Conservation (phyloP, 92 coral and sea anemone genomes). For the Ricordea florida region DNA sequence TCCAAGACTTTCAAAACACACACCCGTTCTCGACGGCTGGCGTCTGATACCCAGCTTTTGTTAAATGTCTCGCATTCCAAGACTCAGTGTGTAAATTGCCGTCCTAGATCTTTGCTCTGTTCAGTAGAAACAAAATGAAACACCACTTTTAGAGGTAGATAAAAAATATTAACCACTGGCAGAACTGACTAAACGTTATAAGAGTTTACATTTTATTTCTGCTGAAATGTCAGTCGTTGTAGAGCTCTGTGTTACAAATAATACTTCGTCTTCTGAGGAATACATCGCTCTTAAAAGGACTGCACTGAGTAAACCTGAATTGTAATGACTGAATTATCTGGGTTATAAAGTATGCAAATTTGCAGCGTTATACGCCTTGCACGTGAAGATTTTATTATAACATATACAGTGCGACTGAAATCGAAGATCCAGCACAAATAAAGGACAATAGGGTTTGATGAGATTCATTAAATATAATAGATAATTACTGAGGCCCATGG, state of each 20-base stretch:
- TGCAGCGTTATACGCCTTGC: too few species aligned
- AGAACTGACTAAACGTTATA: not conserved
- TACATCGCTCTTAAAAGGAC: not conserved
- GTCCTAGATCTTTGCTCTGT: not conserved
- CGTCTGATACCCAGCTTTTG: slow-evolving; percentile 32
- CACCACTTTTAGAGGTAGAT: not conserved
- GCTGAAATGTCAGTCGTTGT: not conserved
- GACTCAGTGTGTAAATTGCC: not conserved
- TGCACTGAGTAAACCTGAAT: not conserved
- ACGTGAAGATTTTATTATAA: too few species aligned
- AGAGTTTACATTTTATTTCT: not conserved
- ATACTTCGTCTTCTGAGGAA: too few species aligned
- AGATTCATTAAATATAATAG: too few species aligned
- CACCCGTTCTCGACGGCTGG: slow-evolving; percentile 27
- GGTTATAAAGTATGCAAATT: too few species aligned
- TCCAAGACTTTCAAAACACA: slow-evolving; percentile 13
- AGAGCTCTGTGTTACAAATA: not conserved
- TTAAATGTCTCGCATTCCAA: slow-evolving; percentile 20
- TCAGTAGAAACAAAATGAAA: not conserved
- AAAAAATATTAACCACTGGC: not conserved
- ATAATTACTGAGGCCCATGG: too few species aligned
- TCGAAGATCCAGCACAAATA: too few species aligned
- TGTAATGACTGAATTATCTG: slow-evolving; percentile 8
- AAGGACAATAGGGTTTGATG: too few species aligned
- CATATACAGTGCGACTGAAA: too few species aligned